Evolutionary conservation across 2,797 vertebrate species (phyloP), one percentile per base, ranked within the genome.

Genomic region (Microctenopoma lineatum): DNA sequence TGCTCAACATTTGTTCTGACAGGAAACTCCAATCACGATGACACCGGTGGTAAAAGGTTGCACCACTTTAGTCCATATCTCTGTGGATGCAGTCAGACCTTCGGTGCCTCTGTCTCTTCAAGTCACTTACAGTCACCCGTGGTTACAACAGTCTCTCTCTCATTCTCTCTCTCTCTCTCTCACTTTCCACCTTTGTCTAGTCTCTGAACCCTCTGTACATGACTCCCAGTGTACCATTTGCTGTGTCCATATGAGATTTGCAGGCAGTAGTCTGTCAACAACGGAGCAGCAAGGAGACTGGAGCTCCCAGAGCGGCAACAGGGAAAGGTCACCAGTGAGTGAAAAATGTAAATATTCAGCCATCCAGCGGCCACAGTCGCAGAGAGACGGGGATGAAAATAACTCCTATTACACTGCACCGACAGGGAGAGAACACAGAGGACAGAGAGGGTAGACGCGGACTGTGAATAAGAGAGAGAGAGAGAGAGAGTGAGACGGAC

Each of bases 321-420:
- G 79, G 83, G 76, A 92, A 92, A 92, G 88, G 84, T 90, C 83
- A 87, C 71, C 73, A 77, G 89, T 86, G 75, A 89, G 92, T 92
- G 90, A 91, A 91, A 91, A 93, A 92, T 93, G 89, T 90, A 91
- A 93, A 93, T 93, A 91, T 90, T 80, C 90, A 91, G 86, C 87
- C 89, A 88, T 86, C 84, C 86, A 84, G 87, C 73, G 65, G 83
- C 80, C 78, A 87, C 80, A 86, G 90, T 82, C 83, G 81, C 76
- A 63, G 84, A 90, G 84, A 90, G 82, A 88, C 84, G 76, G 76
- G 82, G 87, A 89, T 87, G 88, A 87, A 93, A 92, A 92, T 91
- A 92, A 89, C 87, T 92, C 83, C 83, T 87, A 87, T 88, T 88
- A 89, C 87, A 85, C 83, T 81, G 83, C 80, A 84, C 71, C 58